Base-by-base conservation (phyloP, 2,797 vertebrate species). In the Choloepus didactylus region DNA sequence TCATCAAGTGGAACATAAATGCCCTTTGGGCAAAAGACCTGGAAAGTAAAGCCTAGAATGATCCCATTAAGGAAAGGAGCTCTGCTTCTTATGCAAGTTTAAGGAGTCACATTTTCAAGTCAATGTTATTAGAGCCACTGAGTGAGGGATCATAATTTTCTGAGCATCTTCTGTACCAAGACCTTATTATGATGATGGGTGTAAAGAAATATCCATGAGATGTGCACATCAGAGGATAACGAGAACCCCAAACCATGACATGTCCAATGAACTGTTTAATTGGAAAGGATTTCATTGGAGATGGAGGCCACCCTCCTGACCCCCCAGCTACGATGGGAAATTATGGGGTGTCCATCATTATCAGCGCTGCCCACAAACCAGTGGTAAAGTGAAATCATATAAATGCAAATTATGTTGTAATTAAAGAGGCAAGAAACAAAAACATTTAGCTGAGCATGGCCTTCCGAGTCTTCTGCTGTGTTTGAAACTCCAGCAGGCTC, bases 211-310 rank as follows among this genome's bases (percentile, higher is more conserved):
- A 91, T 86, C 90, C 79, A 67, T 18, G 91, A 94, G 92, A 87
- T 1, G 23, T 38, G 23, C 91, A 96, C 87, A 88, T 87, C 79
- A 4, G 80, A 97, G 80, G 95, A 69, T 97, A 97, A 96, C 25
- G 9, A 97, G 95, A 96, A 94, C 80, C 89, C 67, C 86, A 96
- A 87, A 94, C 95, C 88, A n/a, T 97, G 96, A 95, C 95, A 56
- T 89, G 66, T 93, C 96, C 95, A 97, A 41, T 95, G 96, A 97
- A 96, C 96, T 98, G 96, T 97, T 97, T 98, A 97, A 98, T 97
- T 97, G 94, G 97, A 95, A 96, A 96, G 91, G 72, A 95, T 95
- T 97, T 97, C 93, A 92, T 82, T 1, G 21, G 89, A 92, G 94
- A 64, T 1, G 5, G 66, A 1, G 0, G 70, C 89, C 0, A 23